Base-by-base conservation (phyloP, 1,140 invertebrate genomes). In the Rhyacophila brunnea region DNA sequence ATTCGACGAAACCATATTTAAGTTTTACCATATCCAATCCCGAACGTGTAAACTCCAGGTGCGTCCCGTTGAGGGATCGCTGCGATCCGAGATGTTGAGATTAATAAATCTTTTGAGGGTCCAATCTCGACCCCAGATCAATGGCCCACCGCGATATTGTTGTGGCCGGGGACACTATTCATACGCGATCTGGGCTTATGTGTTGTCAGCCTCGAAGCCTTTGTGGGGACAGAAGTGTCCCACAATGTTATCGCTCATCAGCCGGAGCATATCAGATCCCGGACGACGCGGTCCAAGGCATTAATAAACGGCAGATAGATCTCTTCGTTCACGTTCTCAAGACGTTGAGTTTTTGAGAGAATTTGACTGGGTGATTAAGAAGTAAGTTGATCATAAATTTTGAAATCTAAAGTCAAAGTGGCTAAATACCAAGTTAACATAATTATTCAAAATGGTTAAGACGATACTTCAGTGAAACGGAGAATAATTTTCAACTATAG, bases 31-130 rank as follows among this genome's bases (percentile, higher is more conserved):
- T n/a, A n/a, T 28, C 23, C 23, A 3, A 9, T 28, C 9, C 23
- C 23, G 23, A 28, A 28, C 23, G 23, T 28, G 23, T 28, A 28
- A 28, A 28, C 23, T 45, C 51, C 51, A 54, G 51, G 51, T 58
- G 45, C 34, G 48, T 23, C 35, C 36, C 45, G 18, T 54, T 15
- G 15, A 54, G 23, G 17, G 51, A 54, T 54, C n/a, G 51, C 40
- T 54, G 40, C 51, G 38, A 45, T 52, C 14, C 38, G 18, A 63
- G 61, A 63, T 63, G 18, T 40, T 1, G 23, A 58, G 61, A 63
- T 63, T 58, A 63, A 63, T 63, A 63, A 63, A 59, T 63, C 61
- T 63, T 55, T 63, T 58, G 47, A 32, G 42, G 48, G 15, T 14
- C 43, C 32, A 48, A 59, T 54, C 51, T 43, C 42, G 51, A 28